These are phyloP conservation scores for Streblospio benedicti DNA, from an alignment of 1,140 invertebrate species.

Conservation along the genomic window DNA sequence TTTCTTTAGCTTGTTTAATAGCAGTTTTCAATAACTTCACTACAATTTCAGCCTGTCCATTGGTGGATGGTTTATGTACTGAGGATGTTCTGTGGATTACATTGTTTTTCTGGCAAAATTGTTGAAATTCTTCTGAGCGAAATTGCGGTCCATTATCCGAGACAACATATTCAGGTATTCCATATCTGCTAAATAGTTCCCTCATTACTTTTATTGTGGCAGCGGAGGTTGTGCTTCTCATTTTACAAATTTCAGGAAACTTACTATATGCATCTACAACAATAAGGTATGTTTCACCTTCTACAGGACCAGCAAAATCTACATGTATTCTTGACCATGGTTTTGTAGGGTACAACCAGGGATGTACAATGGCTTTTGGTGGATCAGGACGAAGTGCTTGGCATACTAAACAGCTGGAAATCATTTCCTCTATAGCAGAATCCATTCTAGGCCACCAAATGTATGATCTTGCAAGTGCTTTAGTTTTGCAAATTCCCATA, in stretches of 20 bases:
- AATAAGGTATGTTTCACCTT: background rate
- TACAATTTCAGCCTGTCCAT: slow-evolving; percentile 26
- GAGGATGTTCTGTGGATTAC: slow-evolving; percentile 19
- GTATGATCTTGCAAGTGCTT: background rate
- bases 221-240: background rate
- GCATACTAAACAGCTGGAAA: background rate
- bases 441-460: background rate
- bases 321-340: background rate
- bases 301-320: background rate
- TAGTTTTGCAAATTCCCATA: background rate
- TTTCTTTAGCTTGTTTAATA: slow-evolving; percentile 4
- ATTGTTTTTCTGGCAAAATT: slow-evolving; percentile 22
- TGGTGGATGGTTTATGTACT: slow-evolving; percentile 23
- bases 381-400: background rate
- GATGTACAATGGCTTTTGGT: background rate
- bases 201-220: background rate
- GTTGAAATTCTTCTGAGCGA: slow-evolving; percentile 20
- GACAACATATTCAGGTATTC: slow-evolving; percentile 9
- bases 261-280: background rate
- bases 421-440: background rate
- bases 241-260: background rate
- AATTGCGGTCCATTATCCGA: slow-evolving; percentile 29
- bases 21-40: slow-evolving; percentile 20
- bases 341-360: background rate
- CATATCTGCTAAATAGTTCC: background rate